Evolutionary conservation across 2,888 invertebrate genomes (phyloP).

Genomic region (Meiosimyza platycephala): DNA sequence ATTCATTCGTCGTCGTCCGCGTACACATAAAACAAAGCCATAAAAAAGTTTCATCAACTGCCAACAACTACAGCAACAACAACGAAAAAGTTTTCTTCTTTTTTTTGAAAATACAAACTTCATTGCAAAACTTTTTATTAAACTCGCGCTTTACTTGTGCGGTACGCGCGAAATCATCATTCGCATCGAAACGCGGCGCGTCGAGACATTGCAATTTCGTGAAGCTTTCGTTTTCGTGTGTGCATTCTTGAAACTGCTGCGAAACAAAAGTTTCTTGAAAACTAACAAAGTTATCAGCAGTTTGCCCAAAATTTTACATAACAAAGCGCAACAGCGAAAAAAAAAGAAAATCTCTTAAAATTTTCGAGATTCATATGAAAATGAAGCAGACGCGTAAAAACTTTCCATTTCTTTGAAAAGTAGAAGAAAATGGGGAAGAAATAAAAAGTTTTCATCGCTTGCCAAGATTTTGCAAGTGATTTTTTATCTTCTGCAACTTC

Average conservation of each 20-base stretch:
- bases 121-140: conserved; percentile 6
- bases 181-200: neutral
- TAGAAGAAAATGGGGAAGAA: too few species aligned
- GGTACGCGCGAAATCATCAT: conserved; percentile 3
- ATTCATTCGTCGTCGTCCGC: neutral
- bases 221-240: neutral
- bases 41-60: conserved; percentile 16
- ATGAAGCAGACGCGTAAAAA: too few species aligned
- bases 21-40: conserved; percentile 22
- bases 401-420: too few species aligned
- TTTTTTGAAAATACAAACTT: conserved; percentile 5
- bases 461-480: too few species aligned
- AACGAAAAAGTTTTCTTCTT: neutral
- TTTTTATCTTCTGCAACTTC: too few species aligned
- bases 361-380: too few species aligned
- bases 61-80: neutral
- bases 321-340: too few species aligned
- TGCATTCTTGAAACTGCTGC: neutral
- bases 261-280: too few species aligned
- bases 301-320: too few species aligned
- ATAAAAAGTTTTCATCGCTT: too few species aligned
- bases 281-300: too few species aligned
- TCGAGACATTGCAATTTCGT: neutral
- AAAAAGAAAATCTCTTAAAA: too few species aligned
- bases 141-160: neutral